phyloP scores from a whole-genome alignment of 1,140 invertebrate genomes.

The Euborellia annulipes region DNA sequence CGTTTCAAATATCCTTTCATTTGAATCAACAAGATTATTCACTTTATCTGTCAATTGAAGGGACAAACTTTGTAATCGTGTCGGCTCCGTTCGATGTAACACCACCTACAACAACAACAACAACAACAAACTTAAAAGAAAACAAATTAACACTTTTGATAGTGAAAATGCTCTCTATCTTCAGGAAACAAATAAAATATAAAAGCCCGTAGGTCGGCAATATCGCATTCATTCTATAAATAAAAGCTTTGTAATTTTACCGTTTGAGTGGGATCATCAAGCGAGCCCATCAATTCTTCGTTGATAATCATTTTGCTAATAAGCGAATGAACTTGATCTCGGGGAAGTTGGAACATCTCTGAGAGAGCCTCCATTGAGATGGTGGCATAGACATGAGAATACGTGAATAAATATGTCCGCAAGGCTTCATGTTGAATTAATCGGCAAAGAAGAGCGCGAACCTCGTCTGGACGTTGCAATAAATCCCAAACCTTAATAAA shows the following conservation, averaged over 20 bases:
- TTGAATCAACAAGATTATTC: slow-evolving; percentile 88
- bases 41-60: slow-evolving; percentile 91
- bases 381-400: slow-evolving; percentile 94
- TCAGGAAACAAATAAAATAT: too few species aligned
- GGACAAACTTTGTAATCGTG: slow-evolving; percentile 86
- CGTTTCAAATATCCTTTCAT: slow-evolving; percentile 85
- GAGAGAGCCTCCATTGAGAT: slow-evolving; percentile 81
- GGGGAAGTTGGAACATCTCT: slow-evolving; percentile 88
- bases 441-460: slow-evolving; percentile 79
- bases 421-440: slow-evolving; percentile 95
- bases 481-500: slow-evolving; percentile 93
- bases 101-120: too few species aligned
- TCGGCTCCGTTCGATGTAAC: slow-evolving; percentile 97
- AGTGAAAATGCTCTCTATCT: too few species aligned
- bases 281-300: slow-evolving; percentile 92
- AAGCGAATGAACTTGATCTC: slow-evolving; percentile 78
- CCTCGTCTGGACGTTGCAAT: slow-evolving; percentile 85
- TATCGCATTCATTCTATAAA: too few species aligned
- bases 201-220: too few species aligned
- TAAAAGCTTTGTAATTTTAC: slow-evolving; percentile 23
- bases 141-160: too few species aligned
- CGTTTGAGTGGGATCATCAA: slow-evolving; percentile 95
- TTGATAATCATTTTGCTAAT: slow-evolving; percentile 99
- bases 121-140: too few species aligned
- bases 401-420: slow-evolving; percentile 94